Base-by-base conservation (phyloP, 1,140 invertebrate genomes). In the Drosophila triauraria region DNA sequence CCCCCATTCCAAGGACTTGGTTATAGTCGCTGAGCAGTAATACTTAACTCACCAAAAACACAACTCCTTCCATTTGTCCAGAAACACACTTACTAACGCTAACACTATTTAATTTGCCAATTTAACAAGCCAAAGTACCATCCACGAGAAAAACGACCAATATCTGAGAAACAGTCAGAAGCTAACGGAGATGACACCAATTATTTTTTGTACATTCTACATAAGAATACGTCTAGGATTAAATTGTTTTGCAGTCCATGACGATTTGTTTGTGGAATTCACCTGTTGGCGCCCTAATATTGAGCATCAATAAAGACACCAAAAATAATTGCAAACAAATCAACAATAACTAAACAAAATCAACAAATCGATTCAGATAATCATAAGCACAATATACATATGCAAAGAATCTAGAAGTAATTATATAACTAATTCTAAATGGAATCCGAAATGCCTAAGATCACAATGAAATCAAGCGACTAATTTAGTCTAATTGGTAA, bases 341-440 rank as follows among this genome's bases (percentile, higher is more conserved):
- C 38, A 50, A 35, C 54, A 59, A 30, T n/a, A 40, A 62, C 63
- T 27, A 69, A 76, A 40, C 62, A 59, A 46, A 80, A 65, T 70
- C 40, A 78, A 75, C 56, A 76, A 60, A 76, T 80, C 40, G 60
- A 80, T 84, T 81, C 77, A 85, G 81, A 90, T 90, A 90, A 85
- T 85, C 81, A 84, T 87, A 90, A 87, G 81, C 84, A 85, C 80
- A 87, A 90, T 79, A 67, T 77, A 76, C 53, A 67, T 44, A 64
- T 75, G 43, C 56, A 64, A 60, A 78, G 38, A 58, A 60, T 40
- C 42, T 83, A 82, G 58, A 86, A 50, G 46, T 82, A 82, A 77
- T 61, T 72, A 58, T 67, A 63, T 43, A 64, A 69, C 43, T 32
- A 68, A 68, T 50, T 68, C 27, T 69, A 25, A 32, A 70, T 38